Evolutionary conservation across 2,888 invertebrate genomes (phyloP).

Genomic region (Eupeodes latifasciatus): DNA sequence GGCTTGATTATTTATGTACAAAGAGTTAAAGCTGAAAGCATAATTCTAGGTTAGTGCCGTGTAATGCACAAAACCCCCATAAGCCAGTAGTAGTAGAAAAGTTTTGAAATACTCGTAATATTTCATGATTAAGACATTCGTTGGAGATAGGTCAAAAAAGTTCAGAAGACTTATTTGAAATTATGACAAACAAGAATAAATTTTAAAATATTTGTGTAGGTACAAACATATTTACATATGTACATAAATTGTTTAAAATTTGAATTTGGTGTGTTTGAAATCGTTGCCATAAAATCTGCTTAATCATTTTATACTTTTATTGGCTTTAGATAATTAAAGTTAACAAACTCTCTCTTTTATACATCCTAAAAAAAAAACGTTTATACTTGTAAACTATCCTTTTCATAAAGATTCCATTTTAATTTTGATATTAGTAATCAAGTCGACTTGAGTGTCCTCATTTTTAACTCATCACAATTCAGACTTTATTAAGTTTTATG

Average conservation of each 20-base stretch:
- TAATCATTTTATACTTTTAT: too few species aligned
- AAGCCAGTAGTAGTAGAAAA: neutral
- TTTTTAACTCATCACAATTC: neutral
- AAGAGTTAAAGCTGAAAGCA: constrained; percentile 16
- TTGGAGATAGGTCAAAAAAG: neutral
- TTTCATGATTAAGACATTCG: constrained; percentile 8
- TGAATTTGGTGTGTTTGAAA: too few species aligned
- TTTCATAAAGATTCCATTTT: neutral
- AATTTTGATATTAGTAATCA: neutral
- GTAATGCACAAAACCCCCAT: neutral
- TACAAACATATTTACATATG: too few species aligned
- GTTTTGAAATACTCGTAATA: constrained; percentile 2
- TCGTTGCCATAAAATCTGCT: too few species aligned
- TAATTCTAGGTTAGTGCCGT: constrained; percentile 39
- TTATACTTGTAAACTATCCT: too few species aligned
- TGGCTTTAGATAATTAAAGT: too few species aligned
- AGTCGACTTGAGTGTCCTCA: neutral
- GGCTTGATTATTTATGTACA: constrained; percentile 51
- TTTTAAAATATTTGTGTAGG: too few species aligned
- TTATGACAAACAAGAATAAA: constrained; percentile 9
- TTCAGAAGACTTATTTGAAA: neutral
- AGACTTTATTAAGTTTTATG: neutral
- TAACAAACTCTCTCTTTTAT: too few species aligned
- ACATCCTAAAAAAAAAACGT: too few species aligned
- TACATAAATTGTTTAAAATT: too few species aligned